These are phyloP conservation scores for Mythimna loreyi DNA, from an alignment of 2,888 invertebrate genomes.

Conservation along the genomic window DNA sequence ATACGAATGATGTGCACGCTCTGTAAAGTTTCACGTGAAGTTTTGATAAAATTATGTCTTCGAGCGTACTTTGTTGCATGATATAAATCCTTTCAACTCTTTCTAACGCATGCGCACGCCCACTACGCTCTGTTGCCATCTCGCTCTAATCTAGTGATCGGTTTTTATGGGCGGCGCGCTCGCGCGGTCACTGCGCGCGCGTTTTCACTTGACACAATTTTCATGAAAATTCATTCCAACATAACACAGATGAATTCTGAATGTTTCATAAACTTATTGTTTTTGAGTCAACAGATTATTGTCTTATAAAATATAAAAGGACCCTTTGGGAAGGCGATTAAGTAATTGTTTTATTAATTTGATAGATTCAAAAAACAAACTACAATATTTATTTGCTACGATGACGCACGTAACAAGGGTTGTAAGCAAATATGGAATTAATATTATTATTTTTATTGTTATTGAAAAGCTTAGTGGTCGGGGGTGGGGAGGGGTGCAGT, in stretches of 20 bases:
- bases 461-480: conserved; percentile 80
- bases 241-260: conserved; percentile 14
- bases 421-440: conserved; percentile 67
- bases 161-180: conserved; percentile 82
- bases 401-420: conserved; percentile 41
- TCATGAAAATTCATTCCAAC: conserved; percentile 52
- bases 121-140: conserved; percentile 67
- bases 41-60: conserved; percentile 56
- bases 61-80: conserved; percentile 31
- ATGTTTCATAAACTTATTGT: conserved; percentile 12
- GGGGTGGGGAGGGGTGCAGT: conserved; percentile 70
- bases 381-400: conserved; percentile 44
- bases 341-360: conserved; percentile 46
- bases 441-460: conserved; percentile 79
- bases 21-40: conserved; percentile 46
- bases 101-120: conserved; percentile 64
- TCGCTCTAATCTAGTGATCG: conserved; percentile 79
- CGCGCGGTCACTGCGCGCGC: conserved; percentile 75
- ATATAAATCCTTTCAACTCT: conserved; percentile 67
- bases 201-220: conserved; percentile 69
- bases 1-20: conserved; percentile 30
- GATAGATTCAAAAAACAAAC: conserved; percentile 33
- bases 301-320: conserved; percentile 30
- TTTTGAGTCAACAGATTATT: conserved; percentile 1
- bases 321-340: conserved; percentile 23